Evolutionary conservation across 2,888 invertebrate species (phyloP).

Genomic region (Brachyptera risi): DNA sequence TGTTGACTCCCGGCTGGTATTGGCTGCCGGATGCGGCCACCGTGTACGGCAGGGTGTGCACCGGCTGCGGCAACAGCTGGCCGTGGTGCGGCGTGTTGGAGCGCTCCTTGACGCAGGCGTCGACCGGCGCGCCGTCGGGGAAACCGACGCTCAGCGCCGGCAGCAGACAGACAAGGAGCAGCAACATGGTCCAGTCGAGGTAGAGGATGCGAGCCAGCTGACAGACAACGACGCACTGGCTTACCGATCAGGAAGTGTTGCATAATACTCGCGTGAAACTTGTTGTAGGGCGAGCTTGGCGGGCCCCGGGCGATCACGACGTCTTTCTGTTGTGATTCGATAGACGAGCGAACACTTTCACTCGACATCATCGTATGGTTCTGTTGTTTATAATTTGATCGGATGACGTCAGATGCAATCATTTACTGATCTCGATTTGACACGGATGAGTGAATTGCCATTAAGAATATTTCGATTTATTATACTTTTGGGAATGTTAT

Average conservation of each 20-base stretch:
- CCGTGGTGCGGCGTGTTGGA: conserved; percentile 76
- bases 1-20: conserved; percentile 64
- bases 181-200: background rate
- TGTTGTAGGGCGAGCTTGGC: background rate
- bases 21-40: conserved; percentile 59
- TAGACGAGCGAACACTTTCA: background rate
- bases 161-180: conserved; percentile 5
- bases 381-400: background rate
- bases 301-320: conserved; percentile 10
- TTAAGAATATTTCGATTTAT: too few relatives aligned
- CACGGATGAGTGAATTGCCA: too few relatives aligned
- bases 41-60: conserved; percentile 61
- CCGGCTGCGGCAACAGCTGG: conserved; percentile 62
- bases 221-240: background rate
- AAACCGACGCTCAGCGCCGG: conserved; percentile 47
- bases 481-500: too few relatives aligned
- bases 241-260: background rate
- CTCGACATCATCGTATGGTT: background rate
- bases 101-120: conserved; percentile 71
- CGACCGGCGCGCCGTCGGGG: conserved; percentile 78
- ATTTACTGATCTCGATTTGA: too few relatives aligned
- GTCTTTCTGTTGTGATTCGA: background rate
- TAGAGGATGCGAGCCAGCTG: background rate
- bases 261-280: background rate
- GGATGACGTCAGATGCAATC: background rate